Conservation (phyloP, 2,888 invertebrate genomes). For the Onthophagus sagittarius region DNA sequence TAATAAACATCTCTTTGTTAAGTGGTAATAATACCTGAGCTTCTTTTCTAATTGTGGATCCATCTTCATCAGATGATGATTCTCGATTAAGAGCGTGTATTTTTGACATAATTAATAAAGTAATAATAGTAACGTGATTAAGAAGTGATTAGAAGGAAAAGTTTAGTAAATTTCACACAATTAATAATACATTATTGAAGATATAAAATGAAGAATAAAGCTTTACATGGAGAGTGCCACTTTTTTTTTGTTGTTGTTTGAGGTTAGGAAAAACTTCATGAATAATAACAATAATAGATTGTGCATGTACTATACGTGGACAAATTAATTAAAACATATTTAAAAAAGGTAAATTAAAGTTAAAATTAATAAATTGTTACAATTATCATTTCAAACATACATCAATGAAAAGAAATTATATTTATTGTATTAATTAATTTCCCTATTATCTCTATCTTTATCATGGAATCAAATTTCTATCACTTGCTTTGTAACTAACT, state of each 20-base stretch:
- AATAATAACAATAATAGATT: background rate
- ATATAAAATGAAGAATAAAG: background rate
- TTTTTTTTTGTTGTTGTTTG: background rate
- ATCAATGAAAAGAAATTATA: background rate
- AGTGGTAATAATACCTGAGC: conserved; percentile 50
- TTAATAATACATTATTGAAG: background rate
- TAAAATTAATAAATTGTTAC: no score
- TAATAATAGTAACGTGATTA: background rate
- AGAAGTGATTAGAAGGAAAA: no score
- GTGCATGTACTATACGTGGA: background rate
- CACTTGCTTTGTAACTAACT: background rate
- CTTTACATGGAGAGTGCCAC: background rate
- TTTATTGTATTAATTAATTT: background rate
- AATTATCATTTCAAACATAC: no score
- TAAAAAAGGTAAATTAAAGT: background rate
- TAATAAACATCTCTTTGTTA: background rate
- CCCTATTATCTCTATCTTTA: background rate
- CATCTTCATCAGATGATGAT: conserved; percentile 52
- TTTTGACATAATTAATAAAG: conserved; percentile 43
- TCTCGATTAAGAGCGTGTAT: conserved; percentile 58
- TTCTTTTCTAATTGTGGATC: conserved; percentile 56
- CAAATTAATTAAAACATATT: background rate
- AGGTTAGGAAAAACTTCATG: background rate
- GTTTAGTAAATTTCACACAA: background rate
- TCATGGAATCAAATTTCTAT: background rate